Evolutionary conservation across 2,888 invertebrate species (phyloP).

Genomic region (Ichneumon xanthorius): DNA sequence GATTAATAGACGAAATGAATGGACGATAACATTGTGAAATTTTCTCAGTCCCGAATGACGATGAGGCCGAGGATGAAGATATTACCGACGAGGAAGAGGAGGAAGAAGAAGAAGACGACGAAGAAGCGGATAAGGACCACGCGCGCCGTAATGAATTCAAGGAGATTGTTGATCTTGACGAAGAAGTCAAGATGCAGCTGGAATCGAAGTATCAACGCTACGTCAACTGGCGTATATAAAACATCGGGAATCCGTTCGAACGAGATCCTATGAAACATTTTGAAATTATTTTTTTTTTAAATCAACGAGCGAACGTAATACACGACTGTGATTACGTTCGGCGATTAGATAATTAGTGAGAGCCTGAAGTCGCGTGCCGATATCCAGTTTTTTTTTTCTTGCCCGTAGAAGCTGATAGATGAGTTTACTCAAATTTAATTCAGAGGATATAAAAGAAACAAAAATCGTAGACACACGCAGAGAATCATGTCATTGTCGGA

Average conservation of each 20-base stretch:
- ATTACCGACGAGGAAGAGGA: conserved; percentile 55
- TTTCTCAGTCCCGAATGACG: conserved; percentile 71
- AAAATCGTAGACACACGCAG: neutral
- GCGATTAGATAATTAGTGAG: conserved; percentile 37
- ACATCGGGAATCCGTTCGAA: conserved; percentile 22
- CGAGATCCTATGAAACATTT: conserved; percentile 29
- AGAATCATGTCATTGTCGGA: conserved; percentile 47
- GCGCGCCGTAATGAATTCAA: conserved; percentile 69
- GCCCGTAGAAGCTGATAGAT: conserved; percentile 63
- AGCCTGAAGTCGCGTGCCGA: conserved; percentile 19
- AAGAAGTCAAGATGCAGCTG: conserved; percentile 73
- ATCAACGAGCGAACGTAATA: conserved; percentile 23
- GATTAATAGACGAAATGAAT: conserved; percentile 10
- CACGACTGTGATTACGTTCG: conserved; percentile 26
- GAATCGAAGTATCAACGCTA: conserved; percentile 79
- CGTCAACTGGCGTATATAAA: conserved; percentile 79
- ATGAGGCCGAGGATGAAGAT: conserved; percentile 55
- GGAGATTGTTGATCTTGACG: conserved; percentile 73
- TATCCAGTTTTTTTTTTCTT: conserved; percentile 59
- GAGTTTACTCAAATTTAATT: conserved; percentile 50
- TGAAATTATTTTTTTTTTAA: conserved; percentile 8
- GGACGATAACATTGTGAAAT: conserved; percentile 62
- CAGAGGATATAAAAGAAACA: conserved; percentile 24
- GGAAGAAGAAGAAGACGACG: conserved; percentile 57
- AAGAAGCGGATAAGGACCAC: conserved; percentile 52